These are phyloP conservation scores for Bagarius yarrelli DNA, from an alignment of 2,113 vertebrate species.

Conservation along the genomic window DNA sequence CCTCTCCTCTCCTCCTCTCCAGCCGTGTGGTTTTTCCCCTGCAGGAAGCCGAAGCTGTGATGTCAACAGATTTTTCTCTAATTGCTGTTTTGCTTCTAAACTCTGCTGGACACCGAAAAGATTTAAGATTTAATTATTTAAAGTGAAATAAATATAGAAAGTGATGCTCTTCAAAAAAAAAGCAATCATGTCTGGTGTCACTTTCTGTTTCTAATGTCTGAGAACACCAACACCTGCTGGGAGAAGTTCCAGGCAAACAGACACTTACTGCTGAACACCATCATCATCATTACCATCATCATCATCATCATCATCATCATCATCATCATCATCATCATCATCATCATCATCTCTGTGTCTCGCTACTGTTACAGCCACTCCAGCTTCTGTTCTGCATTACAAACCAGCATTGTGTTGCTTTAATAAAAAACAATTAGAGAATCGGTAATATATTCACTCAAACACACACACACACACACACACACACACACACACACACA, in stretches of 20 bases:
- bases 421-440: not conserved
- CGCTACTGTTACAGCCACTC: not conserved
- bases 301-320: no score
- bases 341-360: not conserved
- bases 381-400: not conserved
- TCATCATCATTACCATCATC: not conserved
- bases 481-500: not conserved
- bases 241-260: not conserved
- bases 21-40: not conserved
- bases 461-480: not conserved
- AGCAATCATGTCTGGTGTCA: not conserved
- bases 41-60: not conserved
- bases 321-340: not conserved
- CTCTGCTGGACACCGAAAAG: conserved; percentile 8
- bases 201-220: not conserved
- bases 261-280: not conserved
- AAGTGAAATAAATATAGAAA: not conserved
- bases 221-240: not conserved
- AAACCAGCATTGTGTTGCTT: not conserved
- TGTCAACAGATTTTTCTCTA: conserved; percentile 4
- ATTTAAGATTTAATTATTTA: not conserved
- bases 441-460: not conserved
- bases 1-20: not conserved
- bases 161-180: not conserved
- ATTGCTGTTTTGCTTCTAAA: conserved; percentile 6